Base-by-base conservation (phyloP, 2,113 vertebrate species). In the Clarias gariepinus region DNA sequence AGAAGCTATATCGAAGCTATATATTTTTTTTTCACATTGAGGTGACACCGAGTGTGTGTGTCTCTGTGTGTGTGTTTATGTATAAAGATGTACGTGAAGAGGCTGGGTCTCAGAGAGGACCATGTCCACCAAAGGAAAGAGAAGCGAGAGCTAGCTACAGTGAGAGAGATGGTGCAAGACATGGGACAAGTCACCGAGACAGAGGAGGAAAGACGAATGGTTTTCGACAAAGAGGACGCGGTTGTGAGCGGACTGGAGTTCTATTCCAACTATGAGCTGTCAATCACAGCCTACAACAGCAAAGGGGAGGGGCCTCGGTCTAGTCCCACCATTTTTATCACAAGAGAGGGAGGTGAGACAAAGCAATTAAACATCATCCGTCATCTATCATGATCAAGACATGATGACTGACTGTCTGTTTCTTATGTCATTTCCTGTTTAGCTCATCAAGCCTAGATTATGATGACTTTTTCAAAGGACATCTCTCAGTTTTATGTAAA, bases 281-380 rank as follows among this genome's bases (percentile, higher is more conserved):
- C 88, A 7, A 77, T 97, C 78, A 85, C 91, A 0, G 96, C 91
- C 5, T 95, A 95, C 60, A 98, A 98, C 76, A 95, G 93, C 81
- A 95, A 93, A 87, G 96, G 96, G 0, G 90, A 94, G 15, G 94
- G 96, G 0, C 95, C 95, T 0, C 90, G 5, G 73, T 95, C 95
- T 0, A 7, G 66, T 0, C 19, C 76, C 0, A 28, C 85, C 1
- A 3, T 6, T 61, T 96, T 97, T 85, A 86, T 1, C 30, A 97
- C 96, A 4, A 95, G 95, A 0, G 96, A 98, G 86, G 97, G 96
- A 94, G 96, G 97, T 98, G 88, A 93, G 96, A 47, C 10, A n/a
- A 30, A 23, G 53, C 21, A 16, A 41, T 82, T 66, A 33, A 68
- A 64, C 19, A 15, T 58, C 53, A 79, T 4, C 8, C 8, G 25